phyloP scores from a whole-genome alignment of 2,797 vertebrate species.

The Myotis myotis region DNA sequence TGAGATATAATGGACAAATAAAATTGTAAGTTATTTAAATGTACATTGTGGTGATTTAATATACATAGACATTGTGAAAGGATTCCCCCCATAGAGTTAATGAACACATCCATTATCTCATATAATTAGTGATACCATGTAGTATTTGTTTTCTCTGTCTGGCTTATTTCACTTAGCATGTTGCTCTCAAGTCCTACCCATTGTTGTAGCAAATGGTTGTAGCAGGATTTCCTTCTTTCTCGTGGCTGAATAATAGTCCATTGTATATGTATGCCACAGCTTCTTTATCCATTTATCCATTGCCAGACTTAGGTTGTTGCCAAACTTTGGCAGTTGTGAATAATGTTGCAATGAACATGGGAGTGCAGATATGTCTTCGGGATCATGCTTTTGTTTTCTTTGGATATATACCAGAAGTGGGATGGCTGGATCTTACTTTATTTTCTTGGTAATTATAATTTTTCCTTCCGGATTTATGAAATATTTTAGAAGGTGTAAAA shows the following conservation, averaged over 20 bases:
- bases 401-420: not conserved
- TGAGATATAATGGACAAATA: not conserved
- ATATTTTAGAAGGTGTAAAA: not conserved
- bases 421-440: not conserved
- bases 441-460: constrained; percentile 7
- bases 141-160: not conserved
- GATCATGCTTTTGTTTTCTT: not conserved
- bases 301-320: not conserved
- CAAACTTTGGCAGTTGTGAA: not conserved
- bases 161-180: constrained; percentile 3
- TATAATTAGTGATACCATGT: not conserved
- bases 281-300: not conserved
- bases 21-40: not conserved
- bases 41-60: not conserved
- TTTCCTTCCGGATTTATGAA: not conserved
- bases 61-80: not conserved
- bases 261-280: not conserved
- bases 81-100: not conserved
- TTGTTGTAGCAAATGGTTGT: not conserved
- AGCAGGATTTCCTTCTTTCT: not conserved
- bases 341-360: not conserved
- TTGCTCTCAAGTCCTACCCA: not conserved
- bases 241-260: not conserved
- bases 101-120: not conserved
- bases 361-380: not conserved